Evolutionary conservation across 2,888 invertebrate species (phyloP), one percentile per base, ranked within the genome.

Genomic region (Dolomedes plantarius): DNA sequence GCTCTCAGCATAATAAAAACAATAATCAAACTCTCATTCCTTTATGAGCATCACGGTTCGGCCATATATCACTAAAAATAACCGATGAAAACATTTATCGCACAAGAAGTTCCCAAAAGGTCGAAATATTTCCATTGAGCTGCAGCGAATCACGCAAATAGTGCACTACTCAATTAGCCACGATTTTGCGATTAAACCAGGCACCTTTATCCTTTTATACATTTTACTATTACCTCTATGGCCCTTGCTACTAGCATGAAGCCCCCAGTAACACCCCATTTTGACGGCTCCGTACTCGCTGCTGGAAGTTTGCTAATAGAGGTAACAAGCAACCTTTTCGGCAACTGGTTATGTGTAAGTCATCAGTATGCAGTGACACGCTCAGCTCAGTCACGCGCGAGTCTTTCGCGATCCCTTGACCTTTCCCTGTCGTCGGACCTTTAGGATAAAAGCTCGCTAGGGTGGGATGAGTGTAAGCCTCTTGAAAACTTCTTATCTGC

Each of bases 341-440:
- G n/a, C n/a, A 46, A 46, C 46, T 16, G 46, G 41, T 32, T 46
- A 64, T 41, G 69, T 71, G 19, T 11, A 71, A 71, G 27, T 82
- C 75, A 82, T 76, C 82, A 82, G 64, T 76, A 75, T 69, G 75
- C 75, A 28, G 39, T 76, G 82, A 76, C 82, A 75, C 76, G 82
- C 69, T 71, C 64, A 28, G 27, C 19, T 13, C n/a, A 71, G 41
- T 82, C 75, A 82, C 82, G 75, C 82, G 75, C 46, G 56, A 36
- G 76, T 76, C 27, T 64, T 64, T 64, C 7, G 28, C 74, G 64
- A 62, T 62, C 77, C 68, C 62, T 72, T 72, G 72, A 72, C 72
- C 73, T 72, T 73, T 71, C 36, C 64, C 27, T 73, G 73, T 73
- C 62, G 46, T 46, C 77, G 39, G 69, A 19, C 62, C 36, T 27